These are phyloP conservation scores for Merops nubicus DNA, from an alignment of 2,113 vertebrate genomes.

Conservation along the genomic window DNA sequence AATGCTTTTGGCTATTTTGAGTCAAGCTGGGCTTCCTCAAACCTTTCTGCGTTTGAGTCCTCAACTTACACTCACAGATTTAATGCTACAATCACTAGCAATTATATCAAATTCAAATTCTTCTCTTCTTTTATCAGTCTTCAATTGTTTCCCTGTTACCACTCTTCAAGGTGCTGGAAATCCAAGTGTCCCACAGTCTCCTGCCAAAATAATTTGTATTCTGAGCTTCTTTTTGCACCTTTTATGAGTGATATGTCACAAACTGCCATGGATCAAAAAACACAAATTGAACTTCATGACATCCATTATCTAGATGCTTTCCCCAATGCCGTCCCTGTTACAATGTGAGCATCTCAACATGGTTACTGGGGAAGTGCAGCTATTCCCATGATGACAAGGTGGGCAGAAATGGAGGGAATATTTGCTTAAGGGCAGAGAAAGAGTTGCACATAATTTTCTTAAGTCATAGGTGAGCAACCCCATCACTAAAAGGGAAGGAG, in stretches of 20 bases:
- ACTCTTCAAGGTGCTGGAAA: not conserved
- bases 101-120: not conserved
- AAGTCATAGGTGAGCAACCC: not conserved
- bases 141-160: not conserved
- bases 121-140: not conserved
- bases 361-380: not conserved
- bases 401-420: not conserved
- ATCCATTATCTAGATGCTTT: not conserved
- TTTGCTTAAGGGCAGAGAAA: not conserved
- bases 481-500: not conserved
- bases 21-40: not conserved
- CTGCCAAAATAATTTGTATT: not conserved
- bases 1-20: slow-evolving; percentile 31
- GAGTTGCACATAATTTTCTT: not conserved
- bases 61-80: not conserved
- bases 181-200: not conserved
- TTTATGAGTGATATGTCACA: not conserved
- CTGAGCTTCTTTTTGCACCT: not conserved
- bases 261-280: not conserved
- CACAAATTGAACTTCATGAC: not conserved
- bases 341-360: not conserved
- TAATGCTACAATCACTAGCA: not conserved
- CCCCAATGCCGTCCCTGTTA: not conserved
- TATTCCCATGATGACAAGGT: not conserved
- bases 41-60: not conserved